Percentiles rank a stretch among this genome's conserved stretches.
Conservation (phyloP, 1,140 invertebrate genomes). For the Mamestra configurata region DNA sequence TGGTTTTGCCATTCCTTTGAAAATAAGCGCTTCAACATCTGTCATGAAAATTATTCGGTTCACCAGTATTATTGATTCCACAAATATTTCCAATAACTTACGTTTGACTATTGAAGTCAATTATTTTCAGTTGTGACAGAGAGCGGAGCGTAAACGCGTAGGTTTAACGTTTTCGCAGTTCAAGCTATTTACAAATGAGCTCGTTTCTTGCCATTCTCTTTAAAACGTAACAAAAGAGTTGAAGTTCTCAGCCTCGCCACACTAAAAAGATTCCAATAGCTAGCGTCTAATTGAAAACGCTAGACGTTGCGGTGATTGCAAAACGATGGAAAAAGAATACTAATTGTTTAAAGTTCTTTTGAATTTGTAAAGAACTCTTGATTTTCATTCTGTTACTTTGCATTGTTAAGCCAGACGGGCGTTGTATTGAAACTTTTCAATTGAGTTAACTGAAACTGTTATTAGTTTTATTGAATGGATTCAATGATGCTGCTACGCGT, state of each 20-base stretch:
- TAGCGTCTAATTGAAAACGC: conserved; percentile 33
- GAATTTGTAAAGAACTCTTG: conserved; percentile 29
- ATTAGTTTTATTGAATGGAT: conserved; percentile 15
- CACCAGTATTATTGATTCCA: background rate
- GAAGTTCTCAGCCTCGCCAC: background rate
- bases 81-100: background rate
- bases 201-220: background rate
- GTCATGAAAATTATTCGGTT: background rate
- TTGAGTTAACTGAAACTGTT: conserved; percentile 30
- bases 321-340: conserved; percentile 30
- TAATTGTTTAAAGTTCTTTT: conserved; percentile 40
- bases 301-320: conserved; percentile 36
- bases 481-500: background rate
- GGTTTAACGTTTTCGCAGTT: too few relatives aligned
- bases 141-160: background rate
- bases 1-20: background rate
- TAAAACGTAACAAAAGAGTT: conserved; percentile 19
- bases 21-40: background rate
- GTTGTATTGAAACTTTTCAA: conserved; percentile 16
- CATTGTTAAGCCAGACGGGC: conserved; percentile 14
- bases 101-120: background rate
- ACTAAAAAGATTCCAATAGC: conserved; percentile 41
- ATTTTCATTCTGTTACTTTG: conserved; percentile 37
- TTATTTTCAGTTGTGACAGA: background rate
- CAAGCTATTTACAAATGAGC: too few relatives aligned